Base-by-base conservation (phyloP, 1,140 invertebrate species). In the Leptinotarsa undecemlineata region DNA sequence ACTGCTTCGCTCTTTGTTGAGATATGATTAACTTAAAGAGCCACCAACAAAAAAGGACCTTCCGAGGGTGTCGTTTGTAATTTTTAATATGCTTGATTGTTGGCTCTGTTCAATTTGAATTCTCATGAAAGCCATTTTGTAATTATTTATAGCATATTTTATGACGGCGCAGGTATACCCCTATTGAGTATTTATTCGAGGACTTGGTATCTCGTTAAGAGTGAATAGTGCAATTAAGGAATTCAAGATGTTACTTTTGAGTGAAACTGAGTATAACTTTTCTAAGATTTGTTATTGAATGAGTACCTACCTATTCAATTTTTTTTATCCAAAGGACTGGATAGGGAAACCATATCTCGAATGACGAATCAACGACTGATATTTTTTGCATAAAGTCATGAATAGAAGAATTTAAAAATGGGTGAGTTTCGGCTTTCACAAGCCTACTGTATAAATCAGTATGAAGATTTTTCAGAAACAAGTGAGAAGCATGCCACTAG, bases 31-130 rank as follows among this genome's bases (percentile, higher is more conserved):
- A 80, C 78, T 80, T 71, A 57, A 74, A 66, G 62, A 71, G 74
- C 75, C 70, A 71, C 67, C 62, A 61, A 74, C 61, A 69, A 76
- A 73, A 80, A 74, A 76, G 72, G 48, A 74, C 78, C 74, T 72
- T 72, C 17, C 15, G 60, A 76, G 72, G 73, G 71, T 73, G 72
- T 81, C 75, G 79, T 81, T 81, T 81, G 80, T 81, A 80, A 80
- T 75, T 79, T 77, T 80, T 81, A 80, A 80, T 81, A 78, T 76
- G 72, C 74, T 76, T 78, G 79, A 81, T 81, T 81, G 80, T 81
- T 75, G 48, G 72, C 74, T 74, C 69, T 77, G 73, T 77, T 62
- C 68, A 73, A 74, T 74, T 77, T 79, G 69, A 74, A 77, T 76
- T 74, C 73, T 63, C 64, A 23, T 74, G 57, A 69, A 73, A 77